phyloP scores from a whole-genome alignment of 2,113 vertebrate genomes.

The Melanostigma gelatinosum region DNA sequence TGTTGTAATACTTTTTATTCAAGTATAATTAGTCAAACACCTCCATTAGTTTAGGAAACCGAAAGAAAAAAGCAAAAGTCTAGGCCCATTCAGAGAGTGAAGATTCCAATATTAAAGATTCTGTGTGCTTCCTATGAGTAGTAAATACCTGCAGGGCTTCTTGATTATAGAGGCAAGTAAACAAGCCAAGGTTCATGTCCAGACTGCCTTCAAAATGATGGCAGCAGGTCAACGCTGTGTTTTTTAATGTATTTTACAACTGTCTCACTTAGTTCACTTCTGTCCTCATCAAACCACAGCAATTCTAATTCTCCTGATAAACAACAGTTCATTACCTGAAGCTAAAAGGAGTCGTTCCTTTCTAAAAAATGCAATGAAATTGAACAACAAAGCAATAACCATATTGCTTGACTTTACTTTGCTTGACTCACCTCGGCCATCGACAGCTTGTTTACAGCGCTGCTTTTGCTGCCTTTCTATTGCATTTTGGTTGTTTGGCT shows the following conservation, averaged over 20 bases:
- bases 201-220: constrained; percentile 16
- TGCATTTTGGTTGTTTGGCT: constrained; percentile 41
- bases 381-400: constrained; percentile 42
- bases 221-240: background rate
- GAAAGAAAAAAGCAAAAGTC: constrained; percentile 12
- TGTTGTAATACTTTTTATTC: background rate
- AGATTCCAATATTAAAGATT: constrained; percentile 18
- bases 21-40: background rate
- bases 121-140: background rate
- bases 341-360: constrained; percentile 9
- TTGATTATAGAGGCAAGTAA: constrained; percentile 44
- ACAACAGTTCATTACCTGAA: background rate
- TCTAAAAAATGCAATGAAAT: constrained; percentile 37
- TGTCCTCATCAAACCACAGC: background rate
- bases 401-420: constrained; percentile 23
- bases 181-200: constrained; percentile 11
- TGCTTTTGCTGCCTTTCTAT: constrained; percentile 39
- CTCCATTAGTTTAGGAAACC: background rate
- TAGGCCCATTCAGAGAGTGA: constrained; percentile 1
- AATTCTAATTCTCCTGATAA: background rate
- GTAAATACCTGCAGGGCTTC: constrained; percentile 35
- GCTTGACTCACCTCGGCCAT: constrained; percentile 38
- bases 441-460: constrained; percentile 48
- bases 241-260: background rate
- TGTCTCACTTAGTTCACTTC: background rate